phyloP scores from a whole-genome alignment of 2,113 vertebrate genomes.

The Mustelus asterias region DNA sequence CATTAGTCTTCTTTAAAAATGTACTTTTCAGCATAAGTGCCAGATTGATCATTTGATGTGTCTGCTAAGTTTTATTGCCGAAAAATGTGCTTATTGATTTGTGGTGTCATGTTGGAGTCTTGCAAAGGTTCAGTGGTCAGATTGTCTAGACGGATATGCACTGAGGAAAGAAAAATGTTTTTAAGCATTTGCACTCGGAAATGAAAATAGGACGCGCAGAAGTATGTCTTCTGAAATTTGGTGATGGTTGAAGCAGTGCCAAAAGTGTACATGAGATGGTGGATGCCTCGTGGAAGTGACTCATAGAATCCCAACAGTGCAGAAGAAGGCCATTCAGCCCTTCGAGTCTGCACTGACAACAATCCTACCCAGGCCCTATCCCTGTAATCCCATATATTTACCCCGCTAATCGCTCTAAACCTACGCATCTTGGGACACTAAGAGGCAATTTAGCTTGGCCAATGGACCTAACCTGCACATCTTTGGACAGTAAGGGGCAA shows the following conservation, averaged over 20 bases:
- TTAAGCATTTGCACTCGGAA: neutral
- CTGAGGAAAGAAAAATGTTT: neutral
- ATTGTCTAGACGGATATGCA: neutral
- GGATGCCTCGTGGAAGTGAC: neutral
- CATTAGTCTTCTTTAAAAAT: neutral
- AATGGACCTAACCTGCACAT: too few species aligned
- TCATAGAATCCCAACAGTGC: too few species aligned
- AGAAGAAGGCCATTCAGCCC: too few species aligned
- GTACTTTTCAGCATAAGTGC: neutral
- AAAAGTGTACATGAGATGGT: neutral
- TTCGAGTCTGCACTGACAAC: too few species aligned
- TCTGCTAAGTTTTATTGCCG: neutral
- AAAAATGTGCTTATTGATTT: slow-evolving; percentile 27
- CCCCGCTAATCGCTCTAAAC: too few species aligned
- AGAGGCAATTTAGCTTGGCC: too few species aligned
- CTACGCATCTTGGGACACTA: too few species aligned
- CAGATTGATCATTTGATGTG: slow-evolving; percentile 21
- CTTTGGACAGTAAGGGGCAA: too few species aligned
- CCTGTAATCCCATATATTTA: too few species aligned
- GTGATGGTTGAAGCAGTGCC: neutral
- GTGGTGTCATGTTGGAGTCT: neutral
- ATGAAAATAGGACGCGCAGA: neutral
- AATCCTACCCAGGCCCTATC: too few species aligned
- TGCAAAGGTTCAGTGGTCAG: slow-evolving; percentile 10
- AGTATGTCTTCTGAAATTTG: neutral